A percentile compares a stretch with the other conserved stretches of the same genome.
Conservation (phyloP, 2,888 invertebrate species). For the Drosophila meridiana region DNA sequence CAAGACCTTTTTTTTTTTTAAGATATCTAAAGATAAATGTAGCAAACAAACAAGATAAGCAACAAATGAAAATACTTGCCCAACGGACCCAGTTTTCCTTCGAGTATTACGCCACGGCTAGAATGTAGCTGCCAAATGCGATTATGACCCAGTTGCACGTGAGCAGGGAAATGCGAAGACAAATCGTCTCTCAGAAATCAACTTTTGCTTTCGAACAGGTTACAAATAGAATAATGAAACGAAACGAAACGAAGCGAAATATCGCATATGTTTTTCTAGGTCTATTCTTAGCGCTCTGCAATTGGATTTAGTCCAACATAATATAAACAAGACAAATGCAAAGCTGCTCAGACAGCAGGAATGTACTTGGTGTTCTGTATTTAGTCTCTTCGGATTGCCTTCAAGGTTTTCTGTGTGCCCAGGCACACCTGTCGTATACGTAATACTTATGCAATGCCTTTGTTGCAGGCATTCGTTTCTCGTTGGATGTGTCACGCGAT, state of each 20-base stretch:
- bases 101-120: constrained; percentile 20
- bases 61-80: constrained; percentile 11
- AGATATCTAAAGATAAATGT: constrained; percentile 59
- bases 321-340: constrained; percentile 34
- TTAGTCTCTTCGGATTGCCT: constrained; percentile 10
- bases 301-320: constrained; percentile 68
- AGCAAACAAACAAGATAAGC: constrained; percentile 58
- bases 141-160: constrained; percentile 47
- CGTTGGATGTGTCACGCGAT: constrained; percentile 88
- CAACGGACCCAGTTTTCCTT: constrained; percentile 8
- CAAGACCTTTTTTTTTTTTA: constrained; percentile 15
- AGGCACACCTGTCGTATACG: constrained; percentile 64
- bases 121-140: not conserved
- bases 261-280: constrained; percentile 21
- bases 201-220: constrained; percentile 67
- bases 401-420: constrained; percentile 41
- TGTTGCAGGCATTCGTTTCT: constrained; percentile 88
- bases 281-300: constrained; percentile 27
- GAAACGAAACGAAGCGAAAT: constrained; percentile 7
- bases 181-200: constrained; percentile 15
- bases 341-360: constrained; percentile 15
- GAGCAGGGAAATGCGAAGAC: constrained; percentile 17
- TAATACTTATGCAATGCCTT: constrained; percentile 58
- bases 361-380: constrained; percentile 15
- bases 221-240: not conserved